Evolutionary conservation across 37 sponge, comb jelly and placozoan species (phyloP).

Genomic region (Chondrilla cf. caribensis): DNA sequence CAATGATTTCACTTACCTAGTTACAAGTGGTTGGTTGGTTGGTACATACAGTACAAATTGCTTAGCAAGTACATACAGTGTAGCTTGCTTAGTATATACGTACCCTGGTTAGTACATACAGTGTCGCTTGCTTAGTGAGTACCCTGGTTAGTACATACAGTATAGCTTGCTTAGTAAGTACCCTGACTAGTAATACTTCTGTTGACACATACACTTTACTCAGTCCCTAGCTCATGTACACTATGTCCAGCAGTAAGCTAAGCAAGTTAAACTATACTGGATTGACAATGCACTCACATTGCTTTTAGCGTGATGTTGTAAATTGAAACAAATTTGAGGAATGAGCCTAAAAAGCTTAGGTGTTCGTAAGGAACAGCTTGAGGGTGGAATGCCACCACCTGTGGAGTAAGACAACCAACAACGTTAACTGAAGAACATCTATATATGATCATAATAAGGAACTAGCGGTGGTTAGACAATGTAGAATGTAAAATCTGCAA

Average conservation of each 20-base stretch:
- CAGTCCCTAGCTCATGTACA: too few relatives aligned
- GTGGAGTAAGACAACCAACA: background rate
- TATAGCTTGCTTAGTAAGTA: too few relatives aligned
- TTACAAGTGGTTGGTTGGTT: background rate
- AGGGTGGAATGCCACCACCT: conserved; percentile 32
- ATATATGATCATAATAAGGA: background rate
- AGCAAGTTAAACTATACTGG: too few relatives aligned
- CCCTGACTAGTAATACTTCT: too few relatives aligned
- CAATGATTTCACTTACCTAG: background rate
- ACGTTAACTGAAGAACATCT: too few relatives aligned
- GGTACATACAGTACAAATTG: too few relatives aligned
- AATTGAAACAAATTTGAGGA: conserved; percentile 31
- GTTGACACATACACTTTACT: background rate
- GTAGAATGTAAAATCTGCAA: background rate
- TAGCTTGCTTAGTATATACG: too few relatives aligned
- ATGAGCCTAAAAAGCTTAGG: conserved; percentile 32
- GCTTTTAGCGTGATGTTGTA: background rate
- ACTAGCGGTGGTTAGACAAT: background rate
- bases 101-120: background rate
- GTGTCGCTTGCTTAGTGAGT: too few relatives aligned
- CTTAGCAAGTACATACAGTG: too few relatives aligned
- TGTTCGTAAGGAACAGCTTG: conserved; percentile 30
- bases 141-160: too few relatives aligned
- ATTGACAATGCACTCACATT: conserved; percentile 5
- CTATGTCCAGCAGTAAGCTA: too few relatives aligned